Conservation (phyloP, 2,113 vertebrate genomes). For the Cyanoramphus novaezelandiae region DNA sequence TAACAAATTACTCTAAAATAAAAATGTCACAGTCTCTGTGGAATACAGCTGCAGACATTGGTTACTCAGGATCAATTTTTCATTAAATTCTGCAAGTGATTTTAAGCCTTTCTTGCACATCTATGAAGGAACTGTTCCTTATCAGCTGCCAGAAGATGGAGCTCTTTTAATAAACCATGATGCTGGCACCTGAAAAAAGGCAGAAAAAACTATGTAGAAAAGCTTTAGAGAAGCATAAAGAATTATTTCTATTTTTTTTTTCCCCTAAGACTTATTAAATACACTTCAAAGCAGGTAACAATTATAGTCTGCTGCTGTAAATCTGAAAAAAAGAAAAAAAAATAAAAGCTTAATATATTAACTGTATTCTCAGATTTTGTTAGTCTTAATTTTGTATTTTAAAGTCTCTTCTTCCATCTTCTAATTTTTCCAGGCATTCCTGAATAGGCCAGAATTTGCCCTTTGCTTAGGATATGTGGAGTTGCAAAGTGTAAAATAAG, state of each 20-base stretch:
- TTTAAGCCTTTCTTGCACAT: slow-evolving; percentile 24
- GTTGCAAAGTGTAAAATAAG: neutral
- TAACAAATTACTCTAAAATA: slow-evolving; percentile 60
- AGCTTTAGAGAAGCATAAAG: neutral
- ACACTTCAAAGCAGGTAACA: neutral
- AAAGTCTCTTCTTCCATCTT: neutral
- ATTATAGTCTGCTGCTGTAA: neutral
- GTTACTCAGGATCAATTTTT: slow-evolving; percentile 70
- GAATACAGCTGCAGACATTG: slow-evolving; percentile 45
- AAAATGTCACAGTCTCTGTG: slow-evolving; percentile 38
- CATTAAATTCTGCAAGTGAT: slow-evolving; percentile 69
- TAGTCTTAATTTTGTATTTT: neutral
- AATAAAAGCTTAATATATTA: neutral
- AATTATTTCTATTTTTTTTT: neutral
- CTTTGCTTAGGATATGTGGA: neutral
- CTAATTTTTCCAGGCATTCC: neutral
- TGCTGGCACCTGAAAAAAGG: neutral
- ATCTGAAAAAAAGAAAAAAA: neutral
- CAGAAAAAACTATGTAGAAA: neutral
- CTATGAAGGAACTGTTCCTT: neutral
- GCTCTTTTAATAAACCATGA: slow-evolving; percentile 67
- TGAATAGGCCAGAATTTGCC: neutral
- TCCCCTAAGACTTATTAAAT: neutral
- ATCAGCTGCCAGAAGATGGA: slow-evolving; percentile 75
- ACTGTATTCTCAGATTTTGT: neutral